Evolutionary conservation across 2,797 vertebrate species (phyloP), one percentile per base, ranked within the genome.

Genomic region (Mareca strepera): DNA sequence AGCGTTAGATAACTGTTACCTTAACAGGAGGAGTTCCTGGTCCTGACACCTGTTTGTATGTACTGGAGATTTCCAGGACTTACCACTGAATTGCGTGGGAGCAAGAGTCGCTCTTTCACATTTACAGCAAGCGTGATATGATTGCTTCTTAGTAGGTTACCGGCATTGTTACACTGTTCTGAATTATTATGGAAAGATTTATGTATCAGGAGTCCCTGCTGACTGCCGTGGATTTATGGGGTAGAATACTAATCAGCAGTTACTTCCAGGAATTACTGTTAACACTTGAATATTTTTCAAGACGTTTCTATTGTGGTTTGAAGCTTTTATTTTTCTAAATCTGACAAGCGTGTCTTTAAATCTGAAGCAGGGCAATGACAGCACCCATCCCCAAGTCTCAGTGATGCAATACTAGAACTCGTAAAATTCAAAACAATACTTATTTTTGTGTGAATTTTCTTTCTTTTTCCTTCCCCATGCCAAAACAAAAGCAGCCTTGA

Each of bases 211-310:
- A 76, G 29, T 58, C 35, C 82, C 39, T 90, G 63, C 78, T 6
- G 68, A 90, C 39, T 68, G 52, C 41, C 17, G 1, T 56, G 56
- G 81, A 1, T 0, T 74, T 81, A 33, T 41, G 67, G 75, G 56
- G 74, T 74, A 67, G 78, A 94, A 92, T 88, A 56, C 83, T 90
- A 79, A 94, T 92, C 69, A 88, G 69, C 70, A 60, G 37, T 74
- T 90, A 79, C 74, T 94, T 92, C 77, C 67, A 92, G 80, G 92
- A 95, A 88, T 68, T 93, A 43, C 33, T 94, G 25, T 60, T 90
- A 94, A 88, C 88, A 55, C 69, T 73, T 64, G 64, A 50, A 20
- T 75, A 50, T 78, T 91, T 95, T 85, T 88, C 13, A 68, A 72
- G 33, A 46, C 23, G 4, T 58, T 72, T 75, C 20, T 86, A 8